Base-by-base conservation (phyloP, 2,797 vertebrate genomes). In the Sebastes reedi region DNA sequence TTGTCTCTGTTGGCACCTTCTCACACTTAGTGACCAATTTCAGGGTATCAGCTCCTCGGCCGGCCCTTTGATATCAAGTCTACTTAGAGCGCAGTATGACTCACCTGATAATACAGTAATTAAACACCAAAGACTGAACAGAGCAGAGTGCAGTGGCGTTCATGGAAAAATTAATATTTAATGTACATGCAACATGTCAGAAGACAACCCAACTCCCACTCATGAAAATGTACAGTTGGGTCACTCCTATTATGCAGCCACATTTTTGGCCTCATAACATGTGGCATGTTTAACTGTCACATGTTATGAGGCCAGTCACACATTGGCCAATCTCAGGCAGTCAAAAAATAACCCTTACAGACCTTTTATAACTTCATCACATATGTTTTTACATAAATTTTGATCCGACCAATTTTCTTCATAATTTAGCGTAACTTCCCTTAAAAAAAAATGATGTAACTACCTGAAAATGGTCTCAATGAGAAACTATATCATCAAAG, bases 21-120 rank as follows among this genome's bases (percentile, higher is more conserved):
- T 84, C 69, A 74, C 61, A 67, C 67, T 72, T 50, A 34, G 27
- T 3, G 1, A 64, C 55, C 64, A 67, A 39, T 77, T 68, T 75
- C 50, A 77, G 58, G 24, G 71, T 70, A 78, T 88, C 67, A 80
- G 22, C 66, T 78, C 34, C 66, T 74, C 67, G n/a, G 68, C 24
- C 32, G 3, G 54, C 13, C 10, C 46, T 58, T 80, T 72, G 66
- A 54, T 70, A 76, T 64, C 3, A 0, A 54, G 24, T 72, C 65
- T 62, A 52, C 68, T 75, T 68, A 27, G 11, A 77, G 24, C 50
- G 32, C 52, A 61, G 27, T 67, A 32, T 68, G 59, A 83, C 75
- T 82, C 54, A 62, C 59, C 58, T 75, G 52, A 27, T 80, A 75
- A 83, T 73, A 27, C 13, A 50, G 62, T 61, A 78, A 68, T 82